These are phyloP conservation scores for Rhamphomyia laevipes DNA, from an alignment of 2,888 invertebrate species.

Conservation along the genomic window DNA sequence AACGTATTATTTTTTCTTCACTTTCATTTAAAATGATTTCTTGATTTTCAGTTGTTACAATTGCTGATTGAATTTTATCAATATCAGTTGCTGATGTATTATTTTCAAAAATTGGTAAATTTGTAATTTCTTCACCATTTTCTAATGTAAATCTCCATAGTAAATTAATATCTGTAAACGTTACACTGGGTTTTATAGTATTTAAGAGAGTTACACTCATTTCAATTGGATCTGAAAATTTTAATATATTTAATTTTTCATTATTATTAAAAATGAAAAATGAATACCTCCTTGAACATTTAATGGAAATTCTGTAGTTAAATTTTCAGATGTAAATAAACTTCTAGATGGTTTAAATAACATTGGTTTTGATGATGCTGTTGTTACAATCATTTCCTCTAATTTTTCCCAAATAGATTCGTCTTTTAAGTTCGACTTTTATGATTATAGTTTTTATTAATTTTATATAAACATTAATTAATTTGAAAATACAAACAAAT, in stretches of 20 bases:
- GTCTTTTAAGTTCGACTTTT: slow-evolving; percentile 32
- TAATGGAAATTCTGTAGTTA: slow-evolving; percentile 52
- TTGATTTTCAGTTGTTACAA: slow-evolving; percentile 27
- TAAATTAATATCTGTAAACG: slow-evolving; percentile 31
- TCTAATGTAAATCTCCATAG: slow-evolving; percentile 35
- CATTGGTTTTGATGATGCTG: slow-evolving; percentile 54
- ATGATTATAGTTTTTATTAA: neutral
- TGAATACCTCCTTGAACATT: slow-evolving; percentile 56
- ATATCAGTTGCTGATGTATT: slow-evolving; percentile 15
- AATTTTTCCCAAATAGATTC: slow-evolving; percentile 55
- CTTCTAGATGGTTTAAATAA: slow-evolving; percentile 69
- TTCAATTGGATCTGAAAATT: slow-evolving; percentile 61
- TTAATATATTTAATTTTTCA: slow-evolving; percentile 2
- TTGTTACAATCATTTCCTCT: slow-evolving; percentile 65
- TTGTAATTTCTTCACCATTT: slow-evolving; percentile 35
- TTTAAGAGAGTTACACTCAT: slow-evolving; percentile 43
- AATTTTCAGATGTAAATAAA: slow-evolving; percentile 55
- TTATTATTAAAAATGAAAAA: slow-evolving; percentile 1
- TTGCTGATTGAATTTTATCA: slow-evolving; percentile 27
- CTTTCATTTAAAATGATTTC: slow-evolving; percentile 30
- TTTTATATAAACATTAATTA: neutral
- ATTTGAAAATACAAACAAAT: neutral
- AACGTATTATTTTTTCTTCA: slow-evolving; percentile 48
- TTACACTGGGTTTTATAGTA: slow-evolving; percentile 48
- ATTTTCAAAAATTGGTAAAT: slow-evolving; percentile 32